Conservation (phyloP, 2,797 vertebrate genomes). For the Gila robusta region DNA sequence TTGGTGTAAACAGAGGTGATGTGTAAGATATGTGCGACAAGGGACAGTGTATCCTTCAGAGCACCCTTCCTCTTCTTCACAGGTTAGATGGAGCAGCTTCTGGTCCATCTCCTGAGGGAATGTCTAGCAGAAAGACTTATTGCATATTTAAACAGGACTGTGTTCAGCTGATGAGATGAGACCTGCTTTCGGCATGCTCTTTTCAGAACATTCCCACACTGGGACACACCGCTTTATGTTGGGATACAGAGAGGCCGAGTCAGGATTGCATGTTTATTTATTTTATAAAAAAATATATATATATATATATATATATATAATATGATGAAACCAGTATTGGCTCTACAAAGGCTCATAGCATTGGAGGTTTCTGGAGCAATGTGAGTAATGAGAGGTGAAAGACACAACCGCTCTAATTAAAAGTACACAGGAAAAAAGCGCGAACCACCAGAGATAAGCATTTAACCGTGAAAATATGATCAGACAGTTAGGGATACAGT, state of each 20-base stretch:
- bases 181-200: constrained; percentile 6
- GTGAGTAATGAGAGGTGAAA: constrained; percentile 71
- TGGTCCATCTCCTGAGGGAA: constrained; percentile 46
- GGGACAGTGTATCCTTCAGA: background rate
- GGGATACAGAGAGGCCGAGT: background rate
- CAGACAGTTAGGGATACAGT: constrained; percentile 72
- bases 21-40: constrained; percentile 28
- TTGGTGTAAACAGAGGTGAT: constrained; percentile 53
- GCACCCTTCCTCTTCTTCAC: background rate
- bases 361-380: constrained; percentile 61
- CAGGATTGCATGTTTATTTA: background rate
- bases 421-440: constrained; percentile 65
- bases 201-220: constrained; percentile 7
- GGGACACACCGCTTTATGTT: background rate
- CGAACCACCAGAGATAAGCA: constrained; percentile 60
- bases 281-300: too few species aligned
- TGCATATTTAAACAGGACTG: constrained; percentile 60
- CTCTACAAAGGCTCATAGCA: constrained; percentile 53
- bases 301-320: background rate
- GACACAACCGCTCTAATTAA: constrained; percentile 72
- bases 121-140: constrained; percentile 42
- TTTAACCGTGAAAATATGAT: constrained; percentile 74
- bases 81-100: background rate
- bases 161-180: constrained; percentile 41
- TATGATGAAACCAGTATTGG: constrained; percentile 15